phyloP scores from a whole-genome alignment of 2,888 invertebrate species.

The Pimpla rufipes region DNA sequence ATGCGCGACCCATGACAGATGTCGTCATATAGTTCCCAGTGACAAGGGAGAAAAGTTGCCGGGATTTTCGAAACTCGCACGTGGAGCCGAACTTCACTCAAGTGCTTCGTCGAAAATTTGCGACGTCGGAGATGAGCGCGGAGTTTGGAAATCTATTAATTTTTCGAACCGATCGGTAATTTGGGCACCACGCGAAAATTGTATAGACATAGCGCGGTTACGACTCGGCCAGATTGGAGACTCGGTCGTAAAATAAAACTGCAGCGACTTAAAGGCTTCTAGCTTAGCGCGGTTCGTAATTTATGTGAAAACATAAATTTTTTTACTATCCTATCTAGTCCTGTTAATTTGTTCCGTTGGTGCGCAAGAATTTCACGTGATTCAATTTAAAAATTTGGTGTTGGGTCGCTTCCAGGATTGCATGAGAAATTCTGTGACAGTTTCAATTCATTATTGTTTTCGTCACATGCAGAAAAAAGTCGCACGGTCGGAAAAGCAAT shows the following conservation, averaged over 20 bases:
- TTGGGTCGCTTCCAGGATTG: too few species aligned
- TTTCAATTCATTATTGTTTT: too few species aligned
- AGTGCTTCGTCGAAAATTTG: too few species aligned
- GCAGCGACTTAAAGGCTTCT: background rate
- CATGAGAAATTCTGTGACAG: too few species aligned
- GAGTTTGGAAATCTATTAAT: constrained; percentile 2
- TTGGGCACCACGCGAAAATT: background rate
- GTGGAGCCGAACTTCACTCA: background rate
- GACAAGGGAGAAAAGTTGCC: background rate
- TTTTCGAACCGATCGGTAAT: background rate
- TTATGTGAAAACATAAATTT: background rate
- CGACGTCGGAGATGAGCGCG: background rate
- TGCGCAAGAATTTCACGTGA: too few species aligned
- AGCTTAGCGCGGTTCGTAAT: background rate
- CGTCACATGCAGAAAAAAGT: too few species aligned
- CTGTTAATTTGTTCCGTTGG: too few species aligned
- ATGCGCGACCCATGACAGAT: background rate
- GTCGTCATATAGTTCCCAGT: background rate
- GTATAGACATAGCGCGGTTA: background rate
- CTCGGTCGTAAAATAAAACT: constrained; percentile 34
- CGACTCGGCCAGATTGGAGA: background rate
- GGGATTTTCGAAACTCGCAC: background rate
- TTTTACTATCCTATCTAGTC: too few species aligned
- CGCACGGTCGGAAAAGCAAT: too few species aligned
- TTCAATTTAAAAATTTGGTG: too few species aligned